Percentiles rank a stretch among this genome's conserved stretches.
Conservation (phyloP, 1,140 invertebrate genomes). For the Sarcophaga bullata region DNA sequence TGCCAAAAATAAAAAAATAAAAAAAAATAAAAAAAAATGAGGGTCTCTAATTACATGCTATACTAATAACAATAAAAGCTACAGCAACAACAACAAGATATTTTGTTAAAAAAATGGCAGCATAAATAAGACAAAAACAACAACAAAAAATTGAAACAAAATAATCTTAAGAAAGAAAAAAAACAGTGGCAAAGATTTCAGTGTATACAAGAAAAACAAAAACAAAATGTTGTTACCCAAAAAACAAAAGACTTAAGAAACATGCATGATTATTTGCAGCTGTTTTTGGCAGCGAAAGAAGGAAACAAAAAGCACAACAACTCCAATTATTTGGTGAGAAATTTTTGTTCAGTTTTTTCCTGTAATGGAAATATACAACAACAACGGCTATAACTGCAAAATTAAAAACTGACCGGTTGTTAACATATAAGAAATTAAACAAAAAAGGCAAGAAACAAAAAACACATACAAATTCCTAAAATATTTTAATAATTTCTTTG, state of each 20-base stretch:
- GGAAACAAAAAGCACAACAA: not conserved
- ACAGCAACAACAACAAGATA: not conserved
- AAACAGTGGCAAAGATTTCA: not conserved
- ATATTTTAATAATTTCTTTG: slow-evolving; percentile 12
- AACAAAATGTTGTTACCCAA: slow-evolving; percentile 5
- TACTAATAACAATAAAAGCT: not conserved
- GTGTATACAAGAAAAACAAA: not conserved
- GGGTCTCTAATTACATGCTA: slow-evolving; percentile 31
- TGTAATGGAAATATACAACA: slow-evolving; percentile 13
- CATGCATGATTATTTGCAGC: slow-evolving; percentile 5
- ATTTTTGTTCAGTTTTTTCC: slow-evolving; percentile 8
- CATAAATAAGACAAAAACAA: not conserved
- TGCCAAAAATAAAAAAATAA: not conserved
- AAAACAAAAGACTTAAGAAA: slow-evolving; percentile 25
- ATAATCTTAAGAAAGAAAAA: not conserved
- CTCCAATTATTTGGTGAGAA: slow-evolving; percentile 24
- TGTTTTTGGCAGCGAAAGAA: not conserved
- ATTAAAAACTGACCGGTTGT: slow-evolving; percentile 3
- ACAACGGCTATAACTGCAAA: not conserved
- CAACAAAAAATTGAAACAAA: not conserved
- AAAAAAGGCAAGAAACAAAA: not conserved
- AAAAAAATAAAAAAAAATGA: not conserved
- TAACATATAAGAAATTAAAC: not conserved
- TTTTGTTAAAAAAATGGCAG: not conserved
- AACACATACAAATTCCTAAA: slow-evolving; percentile 10